These are phyloP conservation scores for Herminia tarsipennalis DNA, from an alignment of 2,888 invertebrate species.

Conservation along the genomic window DNA sequence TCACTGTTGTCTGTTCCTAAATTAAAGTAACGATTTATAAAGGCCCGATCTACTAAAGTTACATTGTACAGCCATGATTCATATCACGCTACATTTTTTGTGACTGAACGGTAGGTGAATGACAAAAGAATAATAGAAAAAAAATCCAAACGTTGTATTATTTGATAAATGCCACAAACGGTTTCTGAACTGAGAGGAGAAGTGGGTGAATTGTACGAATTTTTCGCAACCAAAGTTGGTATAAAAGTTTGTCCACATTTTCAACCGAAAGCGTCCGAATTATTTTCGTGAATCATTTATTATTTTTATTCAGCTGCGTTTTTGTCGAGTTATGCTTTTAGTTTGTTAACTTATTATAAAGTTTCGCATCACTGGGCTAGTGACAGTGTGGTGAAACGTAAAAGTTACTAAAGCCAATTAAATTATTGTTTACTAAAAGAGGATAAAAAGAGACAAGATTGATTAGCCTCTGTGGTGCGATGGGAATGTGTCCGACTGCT, in stretches of 20 bases:
- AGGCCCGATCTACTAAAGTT: no score
- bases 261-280: neutral
- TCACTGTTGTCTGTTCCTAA: no score
- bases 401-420: neutral
- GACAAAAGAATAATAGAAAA: no score
- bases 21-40: no score
- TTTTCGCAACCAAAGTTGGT: slow-evolving; percentile 4
- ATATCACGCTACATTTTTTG: no score
- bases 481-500: no score
- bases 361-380: neutral
- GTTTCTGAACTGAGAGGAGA: neutral
- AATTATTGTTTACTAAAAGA: no score
- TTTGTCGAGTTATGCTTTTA: neutral
- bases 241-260: slow-evolving; percentile 8
- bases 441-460: no score
- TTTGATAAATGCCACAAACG: slow-evolving; percentile 8
- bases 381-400: no score
- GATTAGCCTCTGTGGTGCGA: no score
- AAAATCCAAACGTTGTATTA: neutral
- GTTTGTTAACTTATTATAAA: neutral
- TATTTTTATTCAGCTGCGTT: neutral
- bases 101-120: no score
- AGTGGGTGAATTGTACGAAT: slow-evolving; percentile 3
- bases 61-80: no score
- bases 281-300: neutral